Percentiles rank a stretch among this genome's conserved stretches.
Conservation (phyloP, 2,888 invertebrate species). For the Caenorhabditis parvicauda region DNA sequence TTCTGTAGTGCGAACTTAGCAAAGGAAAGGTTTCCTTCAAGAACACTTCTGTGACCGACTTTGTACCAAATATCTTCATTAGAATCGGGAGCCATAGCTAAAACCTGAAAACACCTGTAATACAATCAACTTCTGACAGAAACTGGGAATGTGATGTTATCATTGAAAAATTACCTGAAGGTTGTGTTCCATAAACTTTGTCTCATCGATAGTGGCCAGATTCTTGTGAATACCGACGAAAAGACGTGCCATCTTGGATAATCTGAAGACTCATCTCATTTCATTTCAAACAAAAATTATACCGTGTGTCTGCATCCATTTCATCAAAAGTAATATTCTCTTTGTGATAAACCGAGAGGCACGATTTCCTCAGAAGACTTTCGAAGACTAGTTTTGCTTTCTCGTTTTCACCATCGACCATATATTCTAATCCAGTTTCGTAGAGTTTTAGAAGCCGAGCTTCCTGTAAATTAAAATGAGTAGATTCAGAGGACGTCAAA, state of each 20-base stretch:
- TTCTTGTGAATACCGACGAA: slow-evolving; percentile 38
- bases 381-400: slow-evolving; percentile 18
- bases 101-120: slow-evolving; percentile 9
- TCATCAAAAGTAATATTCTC: slow-evolving; percentile 15
- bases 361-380: slow-evolving; percentile 25
- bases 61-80: slow-evolving; percentile 30
- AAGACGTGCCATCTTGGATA: slow-evolving; percentile 33
- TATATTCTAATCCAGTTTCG: slow-evolving; percentile 18
- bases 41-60: slow-evolving; percentile 23
- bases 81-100: too few relatives aligned
- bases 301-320: slow-evolving; percentile 15
- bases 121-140: background rate
- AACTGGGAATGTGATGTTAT: too few relatives aligned
- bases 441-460: slow-evolving; percentile 27
- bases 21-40: slow-evolving; percentile 30
- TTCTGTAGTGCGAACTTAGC: slow-evolving; percentile 27
- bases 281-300: too few relatives aligned
- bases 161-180: slow-evolving; percentile 31
- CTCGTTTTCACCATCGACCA: slow-evolving; percentile 22
- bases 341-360: slow-evolving; percentile 11
- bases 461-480: slow-evolving; percentile 20
- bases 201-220: slow-evolving; percentile 20
- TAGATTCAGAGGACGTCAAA: background rate
- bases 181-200: slow-evolving; percentile 23
- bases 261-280: too few relatives aligned